phyloP scores from a whole-genome alignment of 37 sponge, comb jelly and placozoan species.

The Cliona cf. orientalis region DNA sequence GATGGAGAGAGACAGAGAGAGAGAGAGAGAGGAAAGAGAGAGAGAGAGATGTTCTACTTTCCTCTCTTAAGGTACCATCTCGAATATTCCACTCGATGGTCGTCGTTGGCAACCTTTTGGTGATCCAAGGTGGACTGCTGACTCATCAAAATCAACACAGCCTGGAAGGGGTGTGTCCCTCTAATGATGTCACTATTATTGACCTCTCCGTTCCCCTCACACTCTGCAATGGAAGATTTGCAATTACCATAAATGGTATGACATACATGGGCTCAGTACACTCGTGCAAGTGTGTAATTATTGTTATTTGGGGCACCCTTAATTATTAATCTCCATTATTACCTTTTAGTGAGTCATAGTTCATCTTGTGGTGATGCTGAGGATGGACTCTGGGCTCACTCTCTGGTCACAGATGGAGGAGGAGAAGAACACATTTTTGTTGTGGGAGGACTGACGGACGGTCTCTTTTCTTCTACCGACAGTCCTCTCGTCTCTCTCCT shows the following conservation, averaged over 20 bases:
- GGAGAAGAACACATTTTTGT: background rate
- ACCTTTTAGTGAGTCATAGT: too few relatives aligned
- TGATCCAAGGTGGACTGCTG: constrained; percentile 14
- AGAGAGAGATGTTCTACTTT: too few relatives aligned
- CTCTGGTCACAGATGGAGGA: background rate
- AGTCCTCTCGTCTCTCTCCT: background rate
- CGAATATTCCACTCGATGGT: constrained; percentile 25
- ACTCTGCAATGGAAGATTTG: background rate
- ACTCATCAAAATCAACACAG: background rate
- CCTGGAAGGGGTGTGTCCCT: constrained; percentile 5
- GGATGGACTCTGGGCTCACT: too few relatives aligned
- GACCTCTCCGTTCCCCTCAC: too few relatives aligned
- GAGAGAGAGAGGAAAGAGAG: too few relatives aligned
- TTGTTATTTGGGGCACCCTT: background rate
- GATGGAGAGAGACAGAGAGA: too few relatives aligned
- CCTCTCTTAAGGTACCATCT: constrained; percentile 19
- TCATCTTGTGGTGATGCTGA: too few relatives aligned
- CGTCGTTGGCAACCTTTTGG: background rate
- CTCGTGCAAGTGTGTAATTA: background rate
- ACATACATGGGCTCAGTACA: too few relatives aligned
- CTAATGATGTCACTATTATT: background rate
- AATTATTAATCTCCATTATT: too few relatives aligned
- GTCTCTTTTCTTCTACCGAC: background rate
- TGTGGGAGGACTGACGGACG: background rate
- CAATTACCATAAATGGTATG: background rate